Evolutionary conservation across 2,113 vertebrate genomes (phyloP).

Genomic region (Phocoena phocoena): DNA sequence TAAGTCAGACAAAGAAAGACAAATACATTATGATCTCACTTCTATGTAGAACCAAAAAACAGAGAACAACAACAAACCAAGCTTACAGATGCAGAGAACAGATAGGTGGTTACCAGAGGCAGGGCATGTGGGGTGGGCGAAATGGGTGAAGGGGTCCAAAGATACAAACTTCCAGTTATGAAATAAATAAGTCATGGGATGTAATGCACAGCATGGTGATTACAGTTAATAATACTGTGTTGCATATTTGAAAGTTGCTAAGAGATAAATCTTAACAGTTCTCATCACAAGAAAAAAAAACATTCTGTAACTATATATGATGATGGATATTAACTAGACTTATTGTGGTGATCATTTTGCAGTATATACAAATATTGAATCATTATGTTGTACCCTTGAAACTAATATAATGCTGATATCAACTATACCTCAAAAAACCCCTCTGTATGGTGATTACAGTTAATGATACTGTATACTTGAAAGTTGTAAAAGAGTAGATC

Average conservation of each 20-base stretch:
- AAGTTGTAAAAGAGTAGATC: not conserved
- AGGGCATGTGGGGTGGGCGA: not conserved
- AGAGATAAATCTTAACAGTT: not conserved
- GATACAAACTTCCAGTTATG: not conserved
- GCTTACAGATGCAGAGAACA: not conserved
- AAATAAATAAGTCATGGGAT: not conserved
- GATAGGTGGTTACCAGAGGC: not conserved
- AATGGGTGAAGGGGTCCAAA: not conserved
- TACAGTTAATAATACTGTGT: not conserved
- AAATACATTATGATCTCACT: not conserved
- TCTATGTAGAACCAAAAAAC: not conserved
- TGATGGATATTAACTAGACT: not conserved
- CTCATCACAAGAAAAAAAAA: not conserved
- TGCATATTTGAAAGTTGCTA: not conserved
- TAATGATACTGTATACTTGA: not conserved
- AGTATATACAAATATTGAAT: not conserved
- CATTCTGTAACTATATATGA: not conserved
- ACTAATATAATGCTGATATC: not conserved
- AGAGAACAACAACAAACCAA: not conserved
- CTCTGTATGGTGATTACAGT: not conserved
- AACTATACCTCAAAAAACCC: not conserved
- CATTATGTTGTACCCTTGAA: not conserved
- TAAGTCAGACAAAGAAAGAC: not conserved
- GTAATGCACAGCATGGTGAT: not conserved
- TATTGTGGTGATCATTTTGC: not conserved